Evolutionary conservation across 2,797 vertebrate genomes (phyloP).

Genomic region (Eleutherodactylus coqui): DNA sequence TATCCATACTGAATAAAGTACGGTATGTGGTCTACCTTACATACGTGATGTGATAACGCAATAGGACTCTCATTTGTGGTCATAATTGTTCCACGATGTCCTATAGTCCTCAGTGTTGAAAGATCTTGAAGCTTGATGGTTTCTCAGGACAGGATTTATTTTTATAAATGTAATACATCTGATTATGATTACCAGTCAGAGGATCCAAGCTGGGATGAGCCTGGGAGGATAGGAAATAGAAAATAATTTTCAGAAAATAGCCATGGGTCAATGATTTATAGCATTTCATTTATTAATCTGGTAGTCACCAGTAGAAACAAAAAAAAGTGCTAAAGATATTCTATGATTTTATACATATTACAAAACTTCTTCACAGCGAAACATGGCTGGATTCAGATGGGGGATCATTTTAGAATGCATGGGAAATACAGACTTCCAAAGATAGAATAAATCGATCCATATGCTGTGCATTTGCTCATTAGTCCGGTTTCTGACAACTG

Average conservation of each 20-base stretch:
- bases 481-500: neutral
- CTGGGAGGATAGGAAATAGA: conserved; percentile 21
- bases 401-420: conserved; percentile 18
- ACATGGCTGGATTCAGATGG: neutral
- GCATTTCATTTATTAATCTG: conserved; percentile 1
- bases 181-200: conserved; percentile 23
- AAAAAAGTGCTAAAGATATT: neutral
- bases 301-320: neutral
- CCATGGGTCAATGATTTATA: conserved; percentile 29
- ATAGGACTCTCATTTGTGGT: neutral
- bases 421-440: neutral
- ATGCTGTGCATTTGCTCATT: neutral
- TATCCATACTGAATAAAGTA: neutral
- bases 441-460: neutral
- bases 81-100: conserved; percentile 19
- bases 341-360: neutral
- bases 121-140: neutral
- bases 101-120: conserved; percentile 25
- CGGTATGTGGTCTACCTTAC: neutral
- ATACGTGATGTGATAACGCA: conserved; percentile 19
- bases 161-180: conserved; percentile 38
- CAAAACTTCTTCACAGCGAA: neutral
- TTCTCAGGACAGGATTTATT: conserved; percentile 25
- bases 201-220: conserved; percentile 38
- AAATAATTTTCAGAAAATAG: conserved; percentile 24